These are phyloP conservation scores for Cacatua alba DNA, from an alignment of 2,113 vertebrate genomes.

Conservation along the genomic window DNA sequence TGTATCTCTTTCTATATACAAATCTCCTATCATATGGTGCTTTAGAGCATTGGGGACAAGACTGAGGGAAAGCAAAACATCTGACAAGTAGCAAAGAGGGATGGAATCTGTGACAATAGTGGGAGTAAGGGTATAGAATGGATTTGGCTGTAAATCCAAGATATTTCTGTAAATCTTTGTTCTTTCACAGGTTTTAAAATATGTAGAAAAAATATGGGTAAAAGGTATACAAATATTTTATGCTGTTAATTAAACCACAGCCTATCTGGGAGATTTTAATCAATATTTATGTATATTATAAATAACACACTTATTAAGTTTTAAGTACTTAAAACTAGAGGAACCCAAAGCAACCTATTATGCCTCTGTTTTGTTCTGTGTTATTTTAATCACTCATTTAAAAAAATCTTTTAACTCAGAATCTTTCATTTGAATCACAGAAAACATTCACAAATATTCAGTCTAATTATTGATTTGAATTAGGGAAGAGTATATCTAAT, in stretches of 20 bases:
- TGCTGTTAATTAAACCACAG: not conserved
- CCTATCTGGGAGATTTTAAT: not conserved
- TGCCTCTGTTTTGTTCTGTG: not conserved
- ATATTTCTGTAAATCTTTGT: not conserved
- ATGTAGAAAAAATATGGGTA: not conserved
- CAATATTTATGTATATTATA: not conserved
- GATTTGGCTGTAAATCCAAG: not conserved
- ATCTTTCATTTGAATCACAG: not conserved
- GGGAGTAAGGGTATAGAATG: not conserved
- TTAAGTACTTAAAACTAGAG: not conserved
- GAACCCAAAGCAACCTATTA: not conserved
- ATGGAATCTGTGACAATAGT: not conserved
- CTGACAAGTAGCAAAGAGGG: not conserved
- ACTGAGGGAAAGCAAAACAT: not conserved
- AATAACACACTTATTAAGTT: not conserved
- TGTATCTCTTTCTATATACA: fast-evolving
- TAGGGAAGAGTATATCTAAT: not conserved
- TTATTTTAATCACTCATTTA: not conserved
- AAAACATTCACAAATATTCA: not conserved
- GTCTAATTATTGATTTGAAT: not conserved
- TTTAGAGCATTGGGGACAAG: not conserved
- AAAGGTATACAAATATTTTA: not conserved
- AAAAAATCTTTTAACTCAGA: not conserved
- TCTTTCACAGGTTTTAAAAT: not conserved
- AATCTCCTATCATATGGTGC: not conserved